phyloP scores from a whole-genome alignment of 2,797 vertebrate species.

The Melopsittacus undulatus region DNA sequence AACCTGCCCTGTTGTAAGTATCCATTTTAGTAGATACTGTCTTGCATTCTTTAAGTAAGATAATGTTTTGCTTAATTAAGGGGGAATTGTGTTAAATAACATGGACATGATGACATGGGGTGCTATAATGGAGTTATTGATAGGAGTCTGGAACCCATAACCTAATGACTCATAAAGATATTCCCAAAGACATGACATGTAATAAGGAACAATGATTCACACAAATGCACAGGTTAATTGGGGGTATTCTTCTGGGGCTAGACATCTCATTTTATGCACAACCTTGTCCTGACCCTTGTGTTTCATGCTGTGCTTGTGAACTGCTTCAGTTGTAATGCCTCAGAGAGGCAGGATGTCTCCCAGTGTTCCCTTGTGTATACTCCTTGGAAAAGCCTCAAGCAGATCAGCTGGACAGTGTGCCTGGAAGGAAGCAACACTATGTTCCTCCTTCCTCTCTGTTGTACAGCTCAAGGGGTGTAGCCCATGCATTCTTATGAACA shows the following conservation, averaged over 20 bases:
- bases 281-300: not conserved
- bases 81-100: conserved; percentile 29
- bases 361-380: not conserved
- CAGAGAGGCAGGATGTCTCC: conserved; percentile 1
- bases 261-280: not conserved
- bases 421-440: conserved; percentile 1
- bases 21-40: not conserved
- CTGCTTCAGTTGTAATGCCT: not conserved
- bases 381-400: conserved; percentile 13
- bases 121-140: not conserved
- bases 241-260: not conserved
- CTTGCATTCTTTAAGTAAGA: conserved; percentile 35
- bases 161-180: not conserved
- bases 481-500: not conserved
- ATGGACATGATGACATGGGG: not conserved
- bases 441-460: not conserved
- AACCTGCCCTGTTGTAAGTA: not conserved
- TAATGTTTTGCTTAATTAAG: not conserved
- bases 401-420: not conserved
- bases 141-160: not conserved
- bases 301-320: not conserved
- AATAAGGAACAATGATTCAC: not conserved
- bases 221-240: not conserved
- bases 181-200: not conserved
- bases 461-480: not conserved